Conservation (phyloP, 64 coral and sea anemone genomes). For the Montipora sp. region DNA sequence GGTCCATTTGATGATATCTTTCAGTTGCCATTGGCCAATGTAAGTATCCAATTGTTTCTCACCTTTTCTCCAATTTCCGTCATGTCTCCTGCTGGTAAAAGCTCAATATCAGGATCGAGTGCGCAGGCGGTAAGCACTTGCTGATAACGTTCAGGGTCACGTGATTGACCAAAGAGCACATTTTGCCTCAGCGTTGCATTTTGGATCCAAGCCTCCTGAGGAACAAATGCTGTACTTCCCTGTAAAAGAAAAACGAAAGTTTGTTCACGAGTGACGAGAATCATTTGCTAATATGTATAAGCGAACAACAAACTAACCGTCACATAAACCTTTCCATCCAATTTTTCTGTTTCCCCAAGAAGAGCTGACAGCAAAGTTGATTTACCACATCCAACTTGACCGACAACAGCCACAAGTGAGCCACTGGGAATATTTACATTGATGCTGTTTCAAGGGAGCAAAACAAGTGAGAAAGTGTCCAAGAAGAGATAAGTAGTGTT, state of each 20-base stretch:
- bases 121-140: conserved; percentile 56
- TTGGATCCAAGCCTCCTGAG: conserved; percentile 77
- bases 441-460: conserved; percentile 41
- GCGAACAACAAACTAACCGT: conserved; percentile 29
- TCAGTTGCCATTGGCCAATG: too few species aligned
- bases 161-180: conserved; percentile 55
- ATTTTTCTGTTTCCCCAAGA: conserved; percentile 84
- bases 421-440: conserved; percentile 77
- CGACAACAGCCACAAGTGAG: conserved; percentile 88
- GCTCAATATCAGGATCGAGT: conserved; percentile 66
- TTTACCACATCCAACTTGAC: conserved; percentile 92
- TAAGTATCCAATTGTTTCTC: background rate
- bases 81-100: conserved; percentile 66
- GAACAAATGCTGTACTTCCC: conserved; percentile 70
- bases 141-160: conserved; percentile 48
- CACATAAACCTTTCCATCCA: conserved; percentile 70
- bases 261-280: background rate
- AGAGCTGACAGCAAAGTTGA: conserved; percentile 77
- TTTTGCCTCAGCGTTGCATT: conserved; percentile 71
- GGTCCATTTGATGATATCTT: too few species aligned
- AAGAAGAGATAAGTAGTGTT: too few species aligned
- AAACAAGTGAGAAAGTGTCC: background rate
- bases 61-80: conserved; percentile 88
- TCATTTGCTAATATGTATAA: background rate
- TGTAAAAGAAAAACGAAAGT: background rate